Base-by-base conservation (phyloP, 1,140 invertebrate species). In the Adelges cooleyi region DNA sequence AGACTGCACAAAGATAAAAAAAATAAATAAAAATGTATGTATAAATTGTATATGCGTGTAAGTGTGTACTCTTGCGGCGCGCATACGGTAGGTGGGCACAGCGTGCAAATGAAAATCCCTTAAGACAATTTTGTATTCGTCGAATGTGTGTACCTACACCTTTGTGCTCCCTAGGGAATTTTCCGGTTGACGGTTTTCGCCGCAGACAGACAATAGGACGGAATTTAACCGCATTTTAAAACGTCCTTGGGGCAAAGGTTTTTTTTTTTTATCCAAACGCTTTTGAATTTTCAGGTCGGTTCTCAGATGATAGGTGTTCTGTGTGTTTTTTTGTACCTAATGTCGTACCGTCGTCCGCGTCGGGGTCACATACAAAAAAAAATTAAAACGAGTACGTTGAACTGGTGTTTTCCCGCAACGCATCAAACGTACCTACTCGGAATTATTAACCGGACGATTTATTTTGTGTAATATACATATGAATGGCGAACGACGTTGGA, bases 1-100 rank as follows among this genome's bases (percentile, higher is more conserved):
- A 59, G 54, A 59, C 44, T 59, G 56, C 38, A 46, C 56, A 46
- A 6, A 25, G 25, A 40, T 25, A 48, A 62, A 62, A 15, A 25
- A 51, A n/a, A 51, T 25, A 56, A 20, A 56, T 44, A 42, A 17
- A 59, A 27, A 29, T 17, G 22, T 44, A 15, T 40, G 23, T 46
- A 4, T 3, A 18, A 33, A 18, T n/a, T 17, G 5, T 44, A 44
- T 15, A 44, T n/a, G 3, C 40, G 40, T 8, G 36, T 38, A 38
- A 38, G 13, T 38, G 36, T 8, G 36, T 38, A 8, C 36, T 38
- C 36, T 38, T 18, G n/a, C 18, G n/a, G 3, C 20, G 25, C 36
- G 3, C 6, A 9, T 18, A 22, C 51, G 13, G 20, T 22, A 36
- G 40, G 33, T 22, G 17, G 6, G 44, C 2, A 18, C 2, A 44